Percentiles rank a stretch among this genome's conserved stretches.
phyloP scores from a whole-genome alignment of 2,797 vertebrate species.

The Poliocrania exsul region DNA sequence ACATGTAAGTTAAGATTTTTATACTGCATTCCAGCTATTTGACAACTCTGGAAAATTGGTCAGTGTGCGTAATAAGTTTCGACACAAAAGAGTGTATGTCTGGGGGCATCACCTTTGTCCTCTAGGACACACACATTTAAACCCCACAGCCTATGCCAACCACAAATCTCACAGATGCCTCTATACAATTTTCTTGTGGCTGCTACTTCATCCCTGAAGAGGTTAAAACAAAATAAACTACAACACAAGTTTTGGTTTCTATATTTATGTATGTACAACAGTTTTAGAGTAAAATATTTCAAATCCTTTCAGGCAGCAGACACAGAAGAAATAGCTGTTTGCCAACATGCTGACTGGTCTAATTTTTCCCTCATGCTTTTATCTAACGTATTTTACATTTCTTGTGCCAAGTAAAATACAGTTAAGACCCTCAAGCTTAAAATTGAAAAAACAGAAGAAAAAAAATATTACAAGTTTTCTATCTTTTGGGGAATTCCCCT shows the following conservation, averaged over 20 bases:
- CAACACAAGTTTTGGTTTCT: neutral
- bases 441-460: neutral
- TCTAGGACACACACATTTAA: neutral
- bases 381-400: constrained; percentile 52
- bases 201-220: neutral
- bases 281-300: constrained; percentile 20
- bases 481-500: neutral
- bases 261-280: neutral
- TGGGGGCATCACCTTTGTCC: neutral
- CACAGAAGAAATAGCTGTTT: constrained; percentile 45
- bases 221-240: neutral
- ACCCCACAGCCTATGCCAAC: neutral
- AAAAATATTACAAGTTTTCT: constrained; percentile 18
- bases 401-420: constrained; percentile 60
- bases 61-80: neutral
- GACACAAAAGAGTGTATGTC: neutral
- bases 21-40: neutral
- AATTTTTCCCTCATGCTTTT: constrained; percentile 42
- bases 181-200: neutral
- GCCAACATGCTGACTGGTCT: constrained; percentile 48
- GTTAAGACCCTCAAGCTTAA: constrained; percentile 51
- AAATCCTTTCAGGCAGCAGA: constrained; percentile 39
- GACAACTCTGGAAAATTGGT: neutral
- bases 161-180: fast-evolving
- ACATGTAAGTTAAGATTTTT: neutral